These are phyloP conservation scores for Myotis findleyi DNA, from an alignment of 2,797 vertebrate species.

Conservation along the genomic window DNA sequence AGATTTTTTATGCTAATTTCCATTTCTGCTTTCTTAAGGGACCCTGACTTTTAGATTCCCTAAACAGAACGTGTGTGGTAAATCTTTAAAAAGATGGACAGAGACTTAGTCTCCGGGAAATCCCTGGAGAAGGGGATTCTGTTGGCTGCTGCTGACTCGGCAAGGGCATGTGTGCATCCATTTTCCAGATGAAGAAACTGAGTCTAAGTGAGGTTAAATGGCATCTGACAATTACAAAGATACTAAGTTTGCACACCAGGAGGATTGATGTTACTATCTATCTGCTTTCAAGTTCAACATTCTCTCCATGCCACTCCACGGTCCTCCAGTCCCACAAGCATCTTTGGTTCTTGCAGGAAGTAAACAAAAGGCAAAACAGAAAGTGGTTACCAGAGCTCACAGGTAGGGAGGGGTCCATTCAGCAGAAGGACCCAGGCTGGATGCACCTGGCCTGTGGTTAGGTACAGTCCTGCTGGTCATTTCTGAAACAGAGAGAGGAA, in stretches of 20 bases:
- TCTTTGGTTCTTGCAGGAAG: neutral
- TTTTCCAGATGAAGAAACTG: constrained; percentile 27
- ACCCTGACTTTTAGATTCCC: neutral
- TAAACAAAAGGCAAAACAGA: constrained; percentile 42
- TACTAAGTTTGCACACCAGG: neutral
- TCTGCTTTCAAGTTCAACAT: neutral
- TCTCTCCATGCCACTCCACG: neutral
- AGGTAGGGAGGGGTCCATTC: neutral
- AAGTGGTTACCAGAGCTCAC: neutral
- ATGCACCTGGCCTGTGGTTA: neutral
- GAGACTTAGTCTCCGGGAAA: neutral
- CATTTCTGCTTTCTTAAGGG: neutral
- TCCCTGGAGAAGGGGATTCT: neutral
- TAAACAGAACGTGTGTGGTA: neutral
- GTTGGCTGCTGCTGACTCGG: neutral
- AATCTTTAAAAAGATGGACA: neutral
- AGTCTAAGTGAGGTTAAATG: neutral
- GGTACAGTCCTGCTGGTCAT: neutral
- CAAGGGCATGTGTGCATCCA: neutral
- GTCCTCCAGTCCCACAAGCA: neutral
- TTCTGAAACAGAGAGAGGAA: neutral
- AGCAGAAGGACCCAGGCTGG: neutral
- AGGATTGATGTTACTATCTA: neutral
- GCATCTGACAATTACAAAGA: neutral
- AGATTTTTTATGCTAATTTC: neutral